A percentile compares a stretch with the other conserved stretches of the same genome.
Evolutionary conservation across 2,888 invertebrate genomes (phyloP).

Genomic region (Acrobasis suavella): DNA sequence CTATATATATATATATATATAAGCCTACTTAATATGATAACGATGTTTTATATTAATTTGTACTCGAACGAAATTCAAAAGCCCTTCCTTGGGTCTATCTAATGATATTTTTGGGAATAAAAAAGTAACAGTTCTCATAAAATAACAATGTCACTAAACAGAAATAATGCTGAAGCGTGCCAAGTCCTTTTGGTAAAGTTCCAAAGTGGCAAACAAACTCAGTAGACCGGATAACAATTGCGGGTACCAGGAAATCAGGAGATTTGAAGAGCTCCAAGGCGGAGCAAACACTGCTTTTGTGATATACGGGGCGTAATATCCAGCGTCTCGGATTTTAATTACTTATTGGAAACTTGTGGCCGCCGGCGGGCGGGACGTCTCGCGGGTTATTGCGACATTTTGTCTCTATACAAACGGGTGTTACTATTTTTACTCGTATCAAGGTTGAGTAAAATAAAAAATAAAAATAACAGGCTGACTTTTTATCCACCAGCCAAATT

Average conservation of each 20-base stretch:
- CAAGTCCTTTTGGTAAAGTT: slow-evolving; percentile 5
- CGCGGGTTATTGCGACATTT: slow-evolving; percentile 72
- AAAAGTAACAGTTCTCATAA: too few relatives aligned
- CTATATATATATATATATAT: too few relatives aligned
- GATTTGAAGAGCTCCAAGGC: slow-evolving; percentile 59
- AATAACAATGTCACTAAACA: background rate
- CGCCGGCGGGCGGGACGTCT: slow-evolving; percentile 76
- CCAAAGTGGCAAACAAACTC: slow-evolving; percentile 12
- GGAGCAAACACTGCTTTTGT: slow-evolving; percentile 70
- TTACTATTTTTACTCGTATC: slow-evolving; percentile 10
- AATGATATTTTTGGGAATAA: too few relatives aligned
- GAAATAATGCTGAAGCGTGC: slow-evolving; percentile 3
- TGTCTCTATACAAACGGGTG: slow-evolving; percentile 32
- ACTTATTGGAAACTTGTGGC: slow-evolving; percentile 82
- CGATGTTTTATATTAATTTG: too few relatives aligned
- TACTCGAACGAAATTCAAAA: too few relatives aligned
- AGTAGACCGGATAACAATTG: slow-evolving; percentile 26
- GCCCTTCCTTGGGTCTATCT: too few relatives aligned
- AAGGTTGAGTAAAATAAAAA: too few relatives aligned
- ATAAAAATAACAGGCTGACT: too few relatives aligned
- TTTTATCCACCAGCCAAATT: too few relatives aligned
- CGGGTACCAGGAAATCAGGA: slow-evolving; percentile 62
- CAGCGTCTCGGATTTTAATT: slow-evolving; percentile 78
- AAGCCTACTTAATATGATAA: too few relatives aligned
- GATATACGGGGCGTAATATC: slow-evolving; percentile 70